Conservation (phyloP, 1,140 invertebrate genomes). For the Zaprionus gabonicus region DNA sequence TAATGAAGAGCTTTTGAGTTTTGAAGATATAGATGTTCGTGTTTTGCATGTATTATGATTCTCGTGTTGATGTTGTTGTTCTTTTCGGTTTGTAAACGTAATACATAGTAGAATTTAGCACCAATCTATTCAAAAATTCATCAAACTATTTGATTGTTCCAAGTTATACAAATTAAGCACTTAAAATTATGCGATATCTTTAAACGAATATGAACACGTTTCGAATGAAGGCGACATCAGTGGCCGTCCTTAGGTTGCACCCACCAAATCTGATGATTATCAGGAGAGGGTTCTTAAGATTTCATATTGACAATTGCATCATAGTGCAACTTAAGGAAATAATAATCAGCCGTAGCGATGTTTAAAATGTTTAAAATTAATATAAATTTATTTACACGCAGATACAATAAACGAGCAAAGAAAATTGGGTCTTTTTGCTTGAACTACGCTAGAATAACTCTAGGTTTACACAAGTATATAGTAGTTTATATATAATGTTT, state of each 20-base stretch:
- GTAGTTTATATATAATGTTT: slow-evolving; percentile 10
- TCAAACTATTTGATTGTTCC: slow-evolving; percentile 82
- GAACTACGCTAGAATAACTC: slow-evolving; percentile 66
- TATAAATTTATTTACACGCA: slow-evolving; percentile 81
- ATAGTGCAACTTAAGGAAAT: slow-evolving; percentile 47
- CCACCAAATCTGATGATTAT: slow-evolving; percentile 7
- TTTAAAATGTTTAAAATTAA: slow-evolving; percentile 67
- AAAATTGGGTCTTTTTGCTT: slow-evolving; percentile 77
- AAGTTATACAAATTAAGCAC: slow-evolving; percentile 80
- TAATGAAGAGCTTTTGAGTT: slow-evolving; percentile 69
- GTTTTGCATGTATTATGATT: slow-evolving; percentile 41
- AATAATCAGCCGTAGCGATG: slow-evolving; percentile 55
- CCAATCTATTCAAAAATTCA: slow-evolving; percentile 83
- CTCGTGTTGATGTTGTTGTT: slow-evolving; percentile 27
- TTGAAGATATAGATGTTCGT: slow-evolving; percentile 49
- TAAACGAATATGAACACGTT: slow-evolving; percentile 52
- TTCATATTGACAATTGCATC: slow-evolving; percentile 28
- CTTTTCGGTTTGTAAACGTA: slow-evolving; percentile 55
- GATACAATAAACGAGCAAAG: slow-evolving; percentile 80
- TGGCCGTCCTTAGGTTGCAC: slow-evolving; percentile 24
- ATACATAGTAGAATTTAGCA: slow-evolving; percentile 77
- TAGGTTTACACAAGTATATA: slow-evolving; percentile 55
- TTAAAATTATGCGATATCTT: slow-evolving; percentile 57
- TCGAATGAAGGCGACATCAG: slow-evolving; percentile 30
- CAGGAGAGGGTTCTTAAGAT: neutral